Evolutionary conservation across 2,113 vertebrate species (phyloP).

Genomic region (Thryonomys swinderianus): DNA sequence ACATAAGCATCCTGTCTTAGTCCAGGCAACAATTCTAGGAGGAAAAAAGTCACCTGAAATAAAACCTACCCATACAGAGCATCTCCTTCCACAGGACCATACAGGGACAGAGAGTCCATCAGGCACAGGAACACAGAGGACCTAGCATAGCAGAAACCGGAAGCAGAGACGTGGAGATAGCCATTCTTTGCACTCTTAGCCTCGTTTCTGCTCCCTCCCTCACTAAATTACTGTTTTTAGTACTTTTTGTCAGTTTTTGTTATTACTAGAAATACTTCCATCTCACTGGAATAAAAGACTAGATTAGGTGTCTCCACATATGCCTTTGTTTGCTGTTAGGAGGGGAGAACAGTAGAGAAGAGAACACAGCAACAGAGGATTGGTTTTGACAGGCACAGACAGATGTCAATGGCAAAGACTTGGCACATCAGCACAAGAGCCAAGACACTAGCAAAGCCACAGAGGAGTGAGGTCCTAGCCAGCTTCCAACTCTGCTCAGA

Average conservation of each 20-base stretch:
- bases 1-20: background rate
- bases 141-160: background rate
- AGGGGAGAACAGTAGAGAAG: background rate
- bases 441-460: slow-evolving; percentile 31
- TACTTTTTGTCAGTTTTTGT: background rate
- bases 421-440: slow-evolving; percentile 48
- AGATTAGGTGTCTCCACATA: slow-evolving; percentile 11
- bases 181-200: background rate
- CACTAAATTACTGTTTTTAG: slow-evolving; percentile 17
- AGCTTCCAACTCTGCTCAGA: slow-evolving; percentile 46
- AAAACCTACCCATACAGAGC: background rate
- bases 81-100: background rate
- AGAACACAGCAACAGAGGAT: background rate
- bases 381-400: slow-evolving; percentile 57
- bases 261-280: background rate
- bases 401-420: slow-evolving; percentile 65
- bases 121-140: background rate
- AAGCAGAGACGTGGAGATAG: background rate
- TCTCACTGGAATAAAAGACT: slow-evolving; percentile 42
- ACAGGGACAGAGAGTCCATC: background rate
- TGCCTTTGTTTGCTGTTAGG: background rate
- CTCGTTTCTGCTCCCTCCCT: background rate
- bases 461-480: slow-evolving; percentile 39
- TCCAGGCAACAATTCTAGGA: background rate
- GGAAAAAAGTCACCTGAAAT: background rate